Conservation (phyloP, 2,888 invertebrate species). For the Agrotis ipsilon region DNA sequence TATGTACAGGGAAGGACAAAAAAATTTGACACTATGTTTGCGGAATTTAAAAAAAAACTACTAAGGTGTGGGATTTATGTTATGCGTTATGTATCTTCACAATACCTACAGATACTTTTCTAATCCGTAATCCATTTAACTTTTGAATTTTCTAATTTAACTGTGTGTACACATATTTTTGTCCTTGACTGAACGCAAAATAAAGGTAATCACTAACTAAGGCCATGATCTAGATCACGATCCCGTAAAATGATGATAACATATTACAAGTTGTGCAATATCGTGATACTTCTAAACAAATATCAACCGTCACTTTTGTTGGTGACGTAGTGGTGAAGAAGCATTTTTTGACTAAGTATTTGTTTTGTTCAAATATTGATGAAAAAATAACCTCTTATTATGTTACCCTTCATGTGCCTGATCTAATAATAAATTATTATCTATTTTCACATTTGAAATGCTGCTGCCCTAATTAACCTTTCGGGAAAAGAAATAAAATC, state of each 20-base stretch:
- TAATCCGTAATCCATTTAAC: too few species aligned
- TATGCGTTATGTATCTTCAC: background rate
- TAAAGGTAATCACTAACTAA: conserved; percentile 16
- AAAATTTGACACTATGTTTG: background rate
- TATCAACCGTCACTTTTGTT: background rate
- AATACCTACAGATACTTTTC: background rate
- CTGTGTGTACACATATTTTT: background rate
- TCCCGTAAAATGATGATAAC: conserved; percentile 19
- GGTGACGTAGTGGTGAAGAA: conserved; percentile 25
- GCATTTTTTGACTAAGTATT: conserved; percentile 1
- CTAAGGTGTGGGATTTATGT: too few species aligned
- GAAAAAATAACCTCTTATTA: background rate
- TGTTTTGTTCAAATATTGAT: background rate
- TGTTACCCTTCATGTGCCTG: background rate
- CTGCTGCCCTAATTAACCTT: conserved; percentile 1
- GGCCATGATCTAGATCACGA: background rate
- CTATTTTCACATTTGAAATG: background rate
- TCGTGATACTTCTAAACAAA: conserved; percentile 19
- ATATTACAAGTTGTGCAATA: conserved; percentile 27
- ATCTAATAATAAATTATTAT: background rate
- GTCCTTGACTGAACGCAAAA: conserved; percentile 6
- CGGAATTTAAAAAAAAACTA: too few species aligned
- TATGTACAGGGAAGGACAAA: conserved; percentile 11
- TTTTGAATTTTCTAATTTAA: background rate
- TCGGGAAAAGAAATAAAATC: background rate